Base-by-base conservation (phyloP, 2,797 vertebrate genomes). In the Thalassophryne amazonica region DNA sequence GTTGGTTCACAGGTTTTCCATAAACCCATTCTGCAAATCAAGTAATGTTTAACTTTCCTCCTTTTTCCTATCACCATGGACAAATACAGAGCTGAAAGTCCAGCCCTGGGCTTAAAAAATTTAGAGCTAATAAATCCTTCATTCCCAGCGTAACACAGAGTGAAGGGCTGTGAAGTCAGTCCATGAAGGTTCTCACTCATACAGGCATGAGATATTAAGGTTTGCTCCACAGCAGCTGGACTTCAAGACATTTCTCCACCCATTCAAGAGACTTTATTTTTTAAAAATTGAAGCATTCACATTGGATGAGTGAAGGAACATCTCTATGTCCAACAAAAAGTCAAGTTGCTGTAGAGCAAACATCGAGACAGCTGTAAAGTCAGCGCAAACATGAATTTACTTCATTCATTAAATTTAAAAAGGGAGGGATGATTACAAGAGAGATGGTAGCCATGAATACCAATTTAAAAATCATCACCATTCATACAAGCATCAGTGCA, bases 41-140 rank as follows among this genome's bases (percentile, higher is more conserved):
- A 37, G 7, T 39, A 69, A 77, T 73, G 56, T 73, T 81, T 63
- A 79, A 69, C 72, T 65, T 70, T 27, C 21, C 34, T 43, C 25
- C 19, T 36, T 37, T 9, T 6, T 60, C 27, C 39, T 40, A 68
- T 67, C 36, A 36, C 9, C 5, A 15, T 14, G 39, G 41, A 60
- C 53, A 80, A 71, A 77, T 60, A 72, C n/a, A n/a, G n/a, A 52
- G 53, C 27, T 45, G 10, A 64, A 41, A 59, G 37, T 51, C 41
- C 35, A 69, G 33, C 7, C 43, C 31, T 28, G 22, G n/a, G 35
- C 33, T 49, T 38, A 11, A 35, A 49, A 4, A 56, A 16, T 49
- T 27, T 3, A 30, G 22, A 67, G 33, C 34, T 28, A 50, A 25
- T 4, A 10, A 15, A 25, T 37, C 30, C 40, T 40, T 35, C 15